These are phyloP conservation scores for Rhorus exstirpatorius DNA, from an alignment of 2,888 invertebrate species.

Conservation along the genomic window DNA sequence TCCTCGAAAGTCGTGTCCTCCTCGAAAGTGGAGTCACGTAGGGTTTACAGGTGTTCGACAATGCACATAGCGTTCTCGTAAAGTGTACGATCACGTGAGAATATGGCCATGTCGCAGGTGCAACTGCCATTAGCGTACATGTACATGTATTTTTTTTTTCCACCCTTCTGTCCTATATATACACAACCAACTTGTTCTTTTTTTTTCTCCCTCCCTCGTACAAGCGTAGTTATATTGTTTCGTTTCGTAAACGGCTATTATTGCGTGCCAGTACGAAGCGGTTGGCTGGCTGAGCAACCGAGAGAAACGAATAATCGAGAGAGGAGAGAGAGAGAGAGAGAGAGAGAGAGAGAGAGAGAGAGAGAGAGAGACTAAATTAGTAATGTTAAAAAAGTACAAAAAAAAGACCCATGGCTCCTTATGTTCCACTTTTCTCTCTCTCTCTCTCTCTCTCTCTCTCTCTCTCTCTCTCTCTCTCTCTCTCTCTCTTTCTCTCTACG, in stretches of 20 bases:
- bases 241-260: conserved; percentile 79
- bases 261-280: conserved; percentile 64
- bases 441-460: conserved; percentile 31
- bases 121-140: conserved; percentile 69
- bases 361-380: conserved; percentile 46
- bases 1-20: neutral
- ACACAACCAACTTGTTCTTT: conserved; percentile 31
- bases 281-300: conserved; percentile 55
- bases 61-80: conserved; percentile 62
- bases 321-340: no score
- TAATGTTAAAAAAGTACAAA: conserved; percentile 22
- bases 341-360: no score
- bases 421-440: neutral
- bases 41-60: conserved; percentile 82
- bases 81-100: conserved; percentile 80
- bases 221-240: conserved; percentile 73
- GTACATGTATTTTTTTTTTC: conserved; percentile 34
- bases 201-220: conserved; percentile 38
- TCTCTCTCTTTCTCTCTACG: conserved; percentile 27
- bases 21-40: conserved; percentile 49
- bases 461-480: conserved; percentile 28
- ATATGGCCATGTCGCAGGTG: conserved; percentile 83
- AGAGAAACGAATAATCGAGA: conserved; percentile 24
- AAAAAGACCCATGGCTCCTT: conserved; percentile 25
- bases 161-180: conserved; percentile 21